Conservation (phyloP, 1,140 invertebrate genomes). For the Aphidius ervi region DNA sequence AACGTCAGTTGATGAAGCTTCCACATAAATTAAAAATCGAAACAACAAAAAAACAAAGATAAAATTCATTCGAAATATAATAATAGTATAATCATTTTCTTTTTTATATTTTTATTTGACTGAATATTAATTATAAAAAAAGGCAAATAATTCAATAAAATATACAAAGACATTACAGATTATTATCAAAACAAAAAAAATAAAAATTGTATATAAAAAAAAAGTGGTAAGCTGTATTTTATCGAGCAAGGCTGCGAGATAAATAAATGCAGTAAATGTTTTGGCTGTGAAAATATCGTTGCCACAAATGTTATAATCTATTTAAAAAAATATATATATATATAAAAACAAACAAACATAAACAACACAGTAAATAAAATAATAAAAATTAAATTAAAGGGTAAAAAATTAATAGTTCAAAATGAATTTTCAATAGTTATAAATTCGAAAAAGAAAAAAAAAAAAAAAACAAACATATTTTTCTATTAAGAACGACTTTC, state of each 20-base stretch:
- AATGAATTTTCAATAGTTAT: neutral
- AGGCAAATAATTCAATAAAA: neutral
- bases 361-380: conserved; percentile 12
- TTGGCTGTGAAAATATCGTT: conserved; percentile 28
- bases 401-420: neutral
- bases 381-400: neutral
- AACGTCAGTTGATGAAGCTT: no score
- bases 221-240: conserved; percentile 14
- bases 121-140: neutral
- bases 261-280: conserved; percentile 24
- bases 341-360: conserved; percentile 12
- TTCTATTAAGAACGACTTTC: conserved; percentile 20
- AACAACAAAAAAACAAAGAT: no score
- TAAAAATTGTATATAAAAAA: conserved; percentile 23
- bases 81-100: no score
- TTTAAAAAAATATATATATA: conserved; percentile 19
- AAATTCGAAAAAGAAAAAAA: neutral
- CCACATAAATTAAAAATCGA: no score
- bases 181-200: neutral
- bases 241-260: conserved; percentile 12
- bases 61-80: no score
- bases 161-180: neutral
- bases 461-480: conserved; percentile 23
- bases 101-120: no score
- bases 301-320: conserved; percentile 23